Conservation (phyloP, 2,797 vertebrate species). For the Xenops minutus region DNA sequence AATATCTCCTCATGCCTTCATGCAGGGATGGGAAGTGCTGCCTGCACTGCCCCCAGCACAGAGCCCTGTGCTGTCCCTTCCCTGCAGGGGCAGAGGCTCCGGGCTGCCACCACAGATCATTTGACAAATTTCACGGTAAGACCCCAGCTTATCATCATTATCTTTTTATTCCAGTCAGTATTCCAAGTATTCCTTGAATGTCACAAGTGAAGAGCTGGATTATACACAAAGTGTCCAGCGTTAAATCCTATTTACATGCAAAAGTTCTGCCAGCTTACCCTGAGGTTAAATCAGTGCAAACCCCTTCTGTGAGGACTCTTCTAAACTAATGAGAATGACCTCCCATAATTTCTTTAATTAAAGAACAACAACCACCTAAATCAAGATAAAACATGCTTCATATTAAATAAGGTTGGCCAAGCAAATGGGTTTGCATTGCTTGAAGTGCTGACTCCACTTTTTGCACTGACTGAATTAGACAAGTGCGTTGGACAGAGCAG, state of each 20-base stretch:
- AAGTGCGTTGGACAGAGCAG: background rate
- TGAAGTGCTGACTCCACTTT: background rate
- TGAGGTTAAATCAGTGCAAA: constrained; percentile 55
- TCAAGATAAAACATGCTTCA: constrained; percentile 47
- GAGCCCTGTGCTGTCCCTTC: background rate
- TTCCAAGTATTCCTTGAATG: constrained; percentile 44
- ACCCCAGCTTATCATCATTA: background rate
- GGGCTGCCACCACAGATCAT: background rate
- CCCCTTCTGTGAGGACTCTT: constrained; percentile 57
- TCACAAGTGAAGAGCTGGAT: constrained; percentile 20
- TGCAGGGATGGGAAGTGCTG: background rate
- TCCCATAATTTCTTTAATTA: constrained; percentile 66
- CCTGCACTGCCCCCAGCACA: background rate
- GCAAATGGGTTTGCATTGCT: constrained; percentile 2
- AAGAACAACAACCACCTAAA: constrained; percentile 57
- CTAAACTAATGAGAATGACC: constrained; percentile 61
- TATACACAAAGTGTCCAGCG: constrained; percentile 34
- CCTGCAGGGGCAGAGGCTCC: background rate
- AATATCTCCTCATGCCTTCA: fast-evolving
- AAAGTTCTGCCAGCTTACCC: constrained; percentile 58
- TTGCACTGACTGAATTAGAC: background rate
- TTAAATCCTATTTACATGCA: constrained; percentile 64
- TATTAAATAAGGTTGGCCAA: constrained; percentile 52
- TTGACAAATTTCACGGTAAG: background rate
- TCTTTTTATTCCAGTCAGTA: constrained; percentile 16